phyloP scores from a whole-genome alignment of 92 coral and sea anemone genomes.

The Epizoanthus fatuus region DNA sequence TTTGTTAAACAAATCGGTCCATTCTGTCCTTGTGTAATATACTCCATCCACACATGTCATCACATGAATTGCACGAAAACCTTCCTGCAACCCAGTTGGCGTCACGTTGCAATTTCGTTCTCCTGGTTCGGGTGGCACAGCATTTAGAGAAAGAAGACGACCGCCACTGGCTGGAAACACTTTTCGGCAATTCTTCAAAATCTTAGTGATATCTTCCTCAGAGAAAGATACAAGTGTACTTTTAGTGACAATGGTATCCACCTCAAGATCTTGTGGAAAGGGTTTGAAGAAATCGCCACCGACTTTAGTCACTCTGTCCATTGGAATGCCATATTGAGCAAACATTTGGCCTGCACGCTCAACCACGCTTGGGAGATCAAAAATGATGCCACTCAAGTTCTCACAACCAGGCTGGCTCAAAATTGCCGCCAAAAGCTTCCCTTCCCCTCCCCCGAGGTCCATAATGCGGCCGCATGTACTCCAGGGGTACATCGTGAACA shows the following conservation, averaged over 20 bases:
- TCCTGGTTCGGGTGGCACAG: background rate
- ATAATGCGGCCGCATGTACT: constrained; percentile 54
- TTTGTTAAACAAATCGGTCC: background rate
- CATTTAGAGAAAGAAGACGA: background rate
- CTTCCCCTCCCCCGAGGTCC: constrained; percentile 73
- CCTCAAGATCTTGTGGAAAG: constrained; percentile 2
- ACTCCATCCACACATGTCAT: background rate
- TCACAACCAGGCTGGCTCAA: constrained; percentile 69
- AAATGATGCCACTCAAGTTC: constrained; percentile 39
- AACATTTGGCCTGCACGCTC: background rate
- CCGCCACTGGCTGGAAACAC: background rate
- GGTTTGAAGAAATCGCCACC: constrained; percentile 4
- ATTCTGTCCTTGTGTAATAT: background rate
- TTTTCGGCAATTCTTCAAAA: background rate
- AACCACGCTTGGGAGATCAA: background rate
- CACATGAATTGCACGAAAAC: background rate
- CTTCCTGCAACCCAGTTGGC: background rate
- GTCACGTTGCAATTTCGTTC: background rate
- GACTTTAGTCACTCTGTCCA: background rate
- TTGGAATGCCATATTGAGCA: background rate
- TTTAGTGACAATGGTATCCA: background rate
- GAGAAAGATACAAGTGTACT: background rate
- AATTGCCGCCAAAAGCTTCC: constrained; percentile 58
- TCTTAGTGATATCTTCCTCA: background rate
- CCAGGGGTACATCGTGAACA: constrained; percentile 64